Evolutionary conservation across 2,888 invertebrate genomes (phyloP), one percentile per base, ranked within the genome.

Genomic region (Clivina fossor): DNA sequence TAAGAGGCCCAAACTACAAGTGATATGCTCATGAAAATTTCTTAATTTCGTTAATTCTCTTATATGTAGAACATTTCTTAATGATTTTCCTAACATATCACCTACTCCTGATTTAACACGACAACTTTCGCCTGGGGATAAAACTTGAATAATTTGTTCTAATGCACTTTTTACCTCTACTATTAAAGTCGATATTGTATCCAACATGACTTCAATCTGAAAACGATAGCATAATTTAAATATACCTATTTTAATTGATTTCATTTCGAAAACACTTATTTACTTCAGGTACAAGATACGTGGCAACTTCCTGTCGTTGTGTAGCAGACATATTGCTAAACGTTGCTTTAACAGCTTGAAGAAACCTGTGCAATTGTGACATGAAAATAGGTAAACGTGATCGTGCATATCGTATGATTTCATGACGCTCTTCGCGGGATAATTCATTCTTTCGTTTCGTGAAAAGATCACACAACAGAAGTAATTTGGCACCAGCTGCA

Each of bases 251-350:
- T n/a, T n/a, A n/a, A n/a, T n/a, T n/a, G n/a, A n/a, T n/a, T n/a
- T n/a, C n/a, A n/a, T n/a, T n/a, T n/a, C n/a, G n/a, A n/a, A n/a
- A n/a, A n/a, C n/a, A n/a, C n/a, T n/a, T 33, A 58, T 64, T 66
- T 71, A 83, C 83, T 76, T 85, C 84, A 62, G 85, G 84, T 65
- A 84, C 82, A 63, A 85, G 75, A 71, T 82, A 83, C 33, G 79
- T 76, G 20, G 84, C 82, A 58, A 85, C 77, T 64, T 84, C 82
- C 58, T 79, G 75, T 62, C 82, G 74, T 65, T 84, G 82, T 11
- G 77, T 73, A 11, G 76, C 72, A 33, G 77, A 77, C 67, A 85
- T 76, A 35, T 78, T 76, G 50, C 79, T 76, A 63, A 84, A 79
- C 33, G 83, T 81, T 47, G 75, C 76, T 62, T 81, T 79, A 38